A percentile compares a stretch with the other conserved stretches of the same genome.
Conservation (phyloP, 2,113 vertebrate species). For the Thermophis baileyi region DNA sequence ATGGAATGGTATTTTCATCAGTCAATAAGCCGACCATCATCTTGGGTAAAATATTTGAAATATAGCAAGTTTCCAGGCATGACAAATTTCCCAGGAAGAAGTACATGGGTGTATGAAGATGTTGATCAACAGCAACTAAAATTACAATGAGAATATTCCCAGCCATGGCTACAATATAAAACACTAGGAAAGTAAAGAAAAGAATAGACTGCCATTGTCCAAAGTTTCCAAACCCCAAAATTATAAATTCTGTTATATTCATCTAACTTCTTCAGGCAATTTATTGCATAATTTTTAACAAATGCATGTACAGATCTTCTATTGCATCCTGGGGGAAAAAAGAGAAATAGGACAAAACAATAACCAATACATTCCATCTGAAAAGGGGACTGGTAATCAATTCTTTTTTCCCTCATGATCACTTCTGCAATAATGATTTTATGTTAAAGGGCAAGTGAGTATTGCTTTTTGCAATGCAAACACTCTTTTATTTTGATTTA, state of each 20-base stretch:
- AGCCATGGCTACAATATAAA: slow-evolving; percentile 49
- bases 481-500: not conserved
- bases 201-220: slow-evolving; percentile 36
- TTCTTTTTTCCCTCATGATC: not conserved
- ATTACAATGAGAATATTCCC: slow-evolving; percentile 57
- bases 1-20: slow-evolving; percentile 52
- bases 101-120: slow-evolving; percentile 61
- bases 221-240: slow-evolving; percentile 53
- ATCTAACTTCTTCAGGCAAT: not conserved
- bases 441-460: not conserved
- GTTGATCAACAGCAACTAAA: slow-evolving; percentile 38
- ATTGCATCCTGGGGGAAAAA: not conserved
- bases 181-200: slow-evolving; percentile 46
- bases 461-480: not conserved
- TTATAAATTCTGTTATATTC: slow-evolving; percentile 53
- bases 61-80: slow-evolving; percentile 58
- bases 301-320: not conserved
- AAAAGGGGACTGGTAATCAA: not conserved
- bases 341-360: not conserved
- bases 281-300: not conserved
- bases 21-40: not conserved
- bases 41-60: slow-evolving; percentile 50
- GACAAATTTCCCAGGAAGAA: slow-evolving; percentile 61
- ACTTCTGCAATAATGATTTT: not conserved
- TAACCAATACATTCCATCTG: not conserved